Evolutionary conservation across 2,113 vertebrate genomes (phyloP).

Genomic region (Trinectes maculatus): DNA sequence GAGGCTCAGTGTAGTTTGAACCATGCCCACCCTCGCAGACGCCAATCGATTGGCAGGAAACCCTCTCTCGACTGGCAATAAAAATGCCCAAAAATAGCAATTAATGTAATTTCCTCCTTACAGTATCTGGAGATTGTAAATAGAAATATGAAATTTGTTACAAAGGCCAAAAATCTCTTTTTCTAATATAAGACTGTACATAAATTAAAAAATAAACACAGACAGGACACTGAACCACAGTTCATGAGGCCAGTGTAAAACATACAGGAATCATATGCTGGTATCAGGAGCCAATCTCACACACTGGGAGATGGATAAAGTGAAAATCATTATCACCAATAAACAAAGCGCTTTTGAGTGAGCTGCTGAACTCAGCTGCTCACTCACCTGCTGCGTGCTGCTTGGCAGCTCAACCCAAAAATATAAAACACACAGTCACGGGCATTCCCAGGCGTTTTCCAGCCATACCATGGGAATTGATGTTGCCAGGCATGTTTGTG

Average conservation of each 20-base stretch:
- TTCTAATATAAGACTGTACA: conserved; percentile 4
- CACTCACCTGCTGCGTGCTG: conserved; percentile 19
- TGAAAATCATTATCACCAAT: conserved; percentile 25
- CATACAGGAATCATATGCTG: background rate
- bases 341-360: conserved; percentile 39
- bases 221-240: background rate
- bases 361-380: conserved; percentile 9
- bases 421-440: conserved; percentile 41
- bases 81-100: conserved; percentile 56
- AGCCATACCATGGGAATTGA: conserved; percentile 55
- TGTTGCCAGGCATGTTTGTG: conserved; percentile 66
- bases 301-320: background rate
- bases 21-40: conserved; percentile 60
- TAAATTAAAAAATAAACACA: background rate
- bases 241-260: background rate
- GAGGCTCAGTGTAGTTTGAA: conserved; percentile 66
- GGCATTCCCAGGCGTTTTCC: conserved; percentile 34
- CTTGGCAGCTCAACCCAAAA: conserved; percentile 30
- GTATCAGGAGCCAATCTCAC: background rate
- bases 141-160: conserved; percentile 40
- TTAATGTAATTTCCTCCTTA: conserved; percentile 34
- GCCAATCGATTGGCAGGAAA: conserved; percentile 57
- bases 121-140: conserved; percentile 19
- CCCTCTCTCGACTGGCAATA: conserved; percentile 48
- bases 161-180: conserved; percentile 9